Evolutionary conservation across 2,797 vertebrate genomes (phyloP).

Genomic region (Mastacembelus armatus): DNA sequence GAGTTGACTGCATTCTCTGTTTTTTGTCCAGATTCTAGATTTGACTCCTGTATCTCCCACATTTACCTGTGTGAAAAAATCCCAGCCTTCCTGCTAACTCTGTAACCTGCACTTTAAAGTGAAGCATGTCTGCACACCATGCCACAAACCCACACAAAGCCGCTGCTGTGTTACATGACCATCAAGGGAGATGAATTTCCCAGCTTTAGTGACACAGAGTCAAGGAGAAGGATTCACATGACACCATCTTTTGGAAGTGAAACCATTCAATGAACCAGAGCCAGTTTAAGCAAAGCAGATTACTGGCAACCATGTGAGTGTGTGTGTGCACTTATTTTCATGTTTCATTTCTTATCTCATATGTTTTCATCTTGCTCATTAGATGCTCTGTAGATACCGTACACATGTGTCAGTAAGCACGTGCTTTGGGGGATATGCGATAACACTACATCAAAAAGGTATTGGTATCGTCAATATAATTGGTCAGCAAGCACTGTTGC

Average conservation of each 20-base stretch:
- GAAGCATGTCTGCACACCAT: not conserved
- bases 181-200: conserved; percentile 1
- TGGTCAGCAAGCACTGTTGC: no score
- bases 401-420: not conserved
- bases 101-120: not conserved
- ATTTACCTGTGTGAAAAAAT: conserved; percentile 23
- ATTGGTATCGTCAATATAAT: not conserved
- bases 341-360: not conserved
- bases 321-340: not conserved
- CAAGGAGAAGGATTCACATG: conserved; percentile 22
- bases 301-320: conserved; percentile 25
- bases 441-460: not conserved
- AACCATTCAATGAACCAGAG: conserved; percentile 25
- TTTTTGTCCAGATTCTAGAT: not conserved
- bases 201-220: not conserved
- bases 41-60: not conserved
- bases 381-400: no score
- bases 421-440: not conserved
- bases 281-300: conserved; percentile 3
- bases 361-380: not conserved
- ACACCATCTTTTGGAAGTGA: conserved; percentile 34
- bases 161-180: not conserved
- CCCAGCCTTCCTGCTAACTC: not conserved
- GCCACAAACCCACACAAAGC: not conserved
- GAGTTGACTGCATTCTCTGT: not conserved